Percentiles rank a stretch among this genome's conserved stretches.
Evolutionary conservation across 2,113 vertebrate species (phyloP).

Genomic region (Nothobranchius kuhntae): DNA sequence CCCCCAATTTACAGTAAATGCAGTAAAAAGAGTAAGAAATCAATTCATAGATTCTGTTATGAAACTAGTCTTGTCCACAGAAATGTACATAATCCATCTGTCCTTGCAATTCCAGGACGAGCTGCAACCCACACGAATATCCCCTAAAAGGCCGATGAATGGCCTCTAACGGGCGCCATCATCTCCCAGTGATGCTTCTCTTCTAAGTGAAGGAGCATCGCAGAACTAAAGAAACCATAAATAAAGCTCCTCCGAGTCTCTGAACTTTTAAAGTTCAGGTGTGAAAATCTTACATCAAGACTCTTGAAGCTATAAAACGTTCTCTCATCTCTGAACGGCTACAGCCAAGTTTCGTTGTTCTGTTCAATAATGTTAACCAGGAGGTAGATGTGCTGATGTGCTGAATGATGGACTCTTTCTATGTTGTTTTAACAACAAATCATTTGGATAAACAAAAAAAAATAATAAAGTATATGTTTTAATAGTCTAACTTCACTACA

Average conservation of each 20-base stretch:
- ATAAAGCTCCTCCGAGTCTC: conserved; percentile 23
- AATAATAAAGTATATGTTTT: too few species aligned
- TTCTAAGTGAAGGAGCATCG: conserved; percentile 74
- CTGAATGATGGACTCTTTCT: too few species aligned
- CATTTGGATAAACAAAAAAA: too few species aligned
- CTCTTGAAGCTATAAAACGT: background rate
- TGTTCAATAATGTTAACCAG: too few species aligned
- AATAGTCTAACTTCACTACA: too few species aligned
- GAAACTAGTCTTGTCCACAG: background rate
- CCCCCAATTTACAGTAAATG: conserved; percentile 14
- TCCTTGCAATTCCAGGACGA: conserved; percentile 32
- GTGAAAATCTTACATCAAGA: conserved; percentile 21
- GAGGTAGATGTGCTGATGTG: too few species aligned
- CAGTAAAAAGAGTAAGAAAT: conserved; percentile 17
- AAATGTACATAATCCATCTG: conserved; percentile 30
- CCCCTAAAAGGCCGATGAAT: conserved; percentile 45
- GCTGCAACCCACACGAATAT: conserved; percentile 53
- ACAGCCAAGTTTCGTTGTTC: too few species aligned
- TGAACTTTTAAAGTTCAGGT: conserved; percentile 19
- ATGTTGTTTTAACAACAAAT: too few species aligned
- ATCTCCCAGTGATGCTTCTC: conserved; percentile 51
- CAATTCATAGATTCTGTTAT: conserved; percentile 11
- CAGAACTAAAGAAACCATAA: conserved; percentile 76
- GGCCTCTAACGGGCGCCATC: conserved; percentile 57
- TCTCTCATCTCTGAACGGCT: too few species aligned